Percentiles rank a stretch among this genome's conserved stretches.
phyloP scores from a whole-genome alignment of 2,113 vertebrate genomes.

The Centropus unirufus region DNA sequence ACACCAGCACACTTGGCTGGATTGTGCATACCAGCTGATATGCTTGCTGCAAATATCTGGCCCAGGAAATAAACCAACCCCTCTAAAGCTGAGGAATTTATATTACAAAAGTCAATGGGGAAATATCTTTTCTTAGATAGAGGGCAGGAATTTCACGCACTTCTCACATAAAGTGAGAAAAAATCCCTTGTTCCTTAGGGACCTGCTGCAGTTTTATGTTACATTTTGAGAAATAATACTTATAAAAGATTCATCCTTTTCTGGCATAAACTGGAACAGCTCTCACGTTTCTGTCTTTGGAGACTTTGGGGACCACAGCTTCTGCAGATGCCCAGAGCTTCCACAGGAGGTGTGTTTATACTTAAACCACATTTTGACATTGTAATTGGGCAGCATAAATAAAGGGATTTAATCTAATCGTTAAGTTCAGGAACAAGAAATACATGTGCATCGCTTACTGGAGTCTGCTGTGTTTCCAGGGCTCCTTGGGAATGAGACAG shows the following conservation, averaged over 20 bases:
- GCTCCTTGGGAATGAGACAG: neutral
- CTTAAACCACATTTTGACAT: neutral
- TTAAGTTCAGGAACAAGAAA: neutral
- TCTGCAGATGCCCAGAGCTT: neutral
- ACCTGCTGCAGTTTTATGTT: constrained; percentile 39
- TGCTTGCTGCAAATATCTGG: neutral
- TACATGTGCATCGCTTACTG: neutral
- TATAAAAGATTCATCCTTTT: constrained; percentile 35
- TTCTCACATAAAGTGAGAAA: constrained; percentile 28
- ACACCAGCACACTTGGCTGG: neutral
- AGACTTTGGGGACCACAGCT: neutral
- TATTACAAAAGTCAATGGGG: constrained; percentile 33
- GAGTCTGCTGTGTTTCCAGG: neutral
- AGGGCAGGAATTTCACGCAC: constrained; percentile 15
- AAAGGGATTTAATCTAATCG: neutral
- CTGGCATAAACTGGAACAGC: neutral
- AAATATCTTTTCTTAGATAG: constrained; percentile 35
- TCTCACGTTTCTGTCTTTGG: constrained; percentile 8
- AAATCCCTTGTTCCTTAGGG: neutral
- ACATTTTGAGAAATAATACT: constrained; percentile 58
- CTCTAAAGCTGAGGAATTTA: neutral
- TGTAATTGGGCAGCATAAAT: neutral
- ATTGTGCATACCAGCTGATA: neutral
- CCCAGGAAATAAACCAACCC: constrained; percentile 26
- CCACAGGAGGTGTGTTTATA: neutral